Base-by-base conservation (phyloP, 2,888 invertebrate species). In the Andrena minutula region DNA sequence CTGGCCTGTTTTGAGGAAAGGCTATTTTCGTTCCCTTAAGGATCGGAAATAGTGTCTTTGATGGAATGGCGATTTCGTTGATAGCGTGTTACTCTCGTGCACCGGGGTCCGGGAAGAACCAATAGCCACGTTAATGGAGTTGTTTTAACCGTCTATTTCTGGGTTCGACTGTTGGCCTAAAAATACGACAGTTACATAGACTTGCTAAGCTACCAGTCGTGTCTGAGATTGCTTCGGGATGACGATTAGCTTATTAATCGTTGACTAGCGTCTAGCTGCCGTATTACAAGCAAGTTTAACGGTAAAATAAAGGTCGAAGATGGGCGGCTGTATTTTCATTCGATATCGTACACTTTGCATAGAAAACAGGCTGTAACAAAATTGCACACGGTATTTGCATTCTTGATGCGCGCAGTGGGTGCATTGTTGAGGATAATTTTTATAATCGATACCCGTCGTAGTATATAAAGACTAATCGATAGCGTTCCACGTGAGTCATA, bases 101-200 rank as follows among this genome's bases (percentile, higher is more conserved):
- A 74, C 76, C 30, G 70, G 69, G 66, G 66, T 79, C 86, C 75
- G 74, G 65, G 63, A 56, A 68, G 80, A 75, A 76, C 64, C 51
- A 75, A 35, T 47, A 75, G 61, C 71, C 79, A 76, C 77, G 61
- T 86, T 88, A 83, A 88, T 88, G 83, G 83, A 89, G 78, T 86
- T 89, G 78, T 85, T 88, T 89, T 83, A 82, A 88, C 80, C 35
- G 68, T 83, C 78, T 82, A 89, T 86, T 87, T 84, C 73, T 64
- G 77, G 79, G 35, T 72, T 81, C 71, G 83, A 82, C 84, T 41
- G 61, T 63, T 47, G 66, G 70, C 56, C 86, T 79, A 86, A 85
- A 89, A 86, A 88, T 89, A 88, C 53, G 66, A 47, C 58, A n/a
- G 32, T 51, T 49, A 49, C 56, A 65, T 79, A 35, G 47, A 75